Conservation (phyloP, 2,797 vertebrate genomes). For the Microtus californicus region DNA sequence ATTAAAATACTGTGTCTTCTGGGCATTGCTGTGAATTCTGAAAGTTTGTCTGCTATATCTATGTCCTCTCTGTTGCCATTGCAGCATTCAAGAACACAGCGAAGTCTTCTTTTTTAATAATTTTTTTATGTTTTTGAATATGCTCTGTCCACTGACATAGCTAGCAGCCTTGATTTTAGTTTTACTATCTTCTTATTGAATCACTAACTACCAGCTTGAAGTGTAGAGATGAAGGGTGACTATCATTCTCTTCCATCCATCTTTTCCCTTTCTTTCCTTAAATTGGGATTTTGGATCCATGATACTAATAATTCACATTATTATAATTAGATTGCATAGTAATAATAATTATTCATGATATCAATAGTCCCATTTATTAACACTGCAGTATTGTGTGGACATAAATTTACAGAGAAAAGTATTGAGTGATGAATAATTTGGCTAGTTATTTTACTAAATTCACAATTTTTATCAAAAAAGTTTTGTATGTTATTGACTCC, state of each 20-base stretch:
- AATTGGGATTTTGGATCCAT: slow-evolving; percentile 28
- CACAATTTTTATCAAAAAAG: neutral
- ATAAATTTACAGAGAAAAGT: neutral
- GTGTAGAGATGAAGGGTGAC: slow-evolving; percentile 1
- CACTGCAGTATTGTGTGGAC: neutral
- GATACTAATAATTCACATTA: slow-evolving; percentile 7
- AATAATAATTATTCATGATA: neutral
- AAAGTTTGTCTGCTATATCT: neutral
- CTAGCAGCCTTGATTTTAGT: neutral
- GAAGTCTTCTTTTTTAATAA: neutral
- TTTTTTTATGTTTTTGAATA: neutral
- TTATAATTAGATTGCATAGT: neutral
- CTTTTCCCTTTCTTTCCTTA: neutral
- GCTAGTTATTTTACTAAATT: slow-evolving; percentile 50
- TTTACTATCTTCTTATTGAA: neutral
- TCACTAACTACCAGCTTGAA: neutral
- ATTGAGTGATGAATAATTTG: slow-evolving; percentile 46
- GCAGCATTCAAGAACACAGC: neutral
- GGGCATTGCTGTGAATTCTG: neutral
- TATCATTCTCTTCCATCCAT: neutral
- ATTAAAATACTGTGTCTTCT: slow-evolving; percentile 10
- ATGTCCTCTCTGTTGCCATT: neutral
- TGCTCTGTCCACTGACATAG: neutral
- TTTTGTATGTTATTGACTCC: neutral
- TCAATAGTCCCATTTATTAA: neutral